Conservation (phyloP, 2,888 invertebrate species). For the Trisateles emortualis region DNA sequence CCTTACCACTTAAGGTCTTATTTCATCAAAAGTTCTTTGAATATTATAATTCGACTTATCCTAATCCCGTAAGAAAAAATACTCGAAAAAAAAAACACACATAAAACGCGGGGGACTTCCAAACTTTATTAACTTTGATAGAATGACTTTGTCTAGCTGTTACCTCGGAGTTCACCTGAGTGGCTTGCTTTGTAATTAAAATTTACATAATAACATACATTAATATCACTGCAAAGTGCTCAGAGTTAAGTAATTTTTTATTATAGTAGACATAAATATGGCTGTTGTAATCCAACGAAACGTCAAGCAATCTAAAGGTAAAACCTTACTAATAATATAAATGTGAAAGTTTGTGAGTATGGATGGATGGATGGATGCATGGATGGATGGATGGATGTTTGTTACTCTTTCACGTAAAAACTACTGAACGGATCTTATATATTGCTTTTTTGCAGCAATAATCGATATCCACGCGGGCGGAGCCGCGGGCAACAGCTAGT, state of each 20-base stretch:
- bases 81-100: slow-evolving; percentile 1
- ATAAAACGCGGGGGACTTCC: not conserved
- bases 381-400: too few relatives aligned
- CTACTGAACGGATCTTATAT: too few relatives aligned
- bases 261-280: not conserved
- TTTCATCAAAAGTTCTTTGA: not conserved
- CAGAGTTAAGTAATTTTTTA: not conserved
- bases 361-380: too few relatives aligned
- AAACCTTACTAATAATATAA: too few relatives aligned
- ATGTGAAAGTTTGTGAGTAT: too few relatives aligned
- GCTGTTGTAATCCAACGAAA: too few relatives aligned
- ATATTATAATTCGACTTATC: not conserved
- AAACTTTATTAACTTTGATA: slow-evolving; percentile 15
- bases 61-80: not conserved
- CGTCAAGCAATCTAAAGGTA: too few relatives aligned
- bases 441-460: too few relatives aligned
- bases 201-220: slow-evolving; percentile 14
- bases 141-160: slow-evolving; percentile 6
- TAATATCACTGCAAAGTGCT: slow-evolving; percentile 6
- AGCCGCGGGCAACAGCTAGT: too few relatives aligned
- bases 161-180: not conserved
- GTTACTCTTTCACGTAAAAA: too few relatives aligned
- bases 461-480: too few relatives aligned
- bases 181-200: slow-evolving; percentile 12
- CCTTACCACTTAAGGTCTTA: too few relatives aligned